Base-by-base conservation (phyloP, 1,140 invertebrate genomes). In the Drosophila leontia region DNA sequence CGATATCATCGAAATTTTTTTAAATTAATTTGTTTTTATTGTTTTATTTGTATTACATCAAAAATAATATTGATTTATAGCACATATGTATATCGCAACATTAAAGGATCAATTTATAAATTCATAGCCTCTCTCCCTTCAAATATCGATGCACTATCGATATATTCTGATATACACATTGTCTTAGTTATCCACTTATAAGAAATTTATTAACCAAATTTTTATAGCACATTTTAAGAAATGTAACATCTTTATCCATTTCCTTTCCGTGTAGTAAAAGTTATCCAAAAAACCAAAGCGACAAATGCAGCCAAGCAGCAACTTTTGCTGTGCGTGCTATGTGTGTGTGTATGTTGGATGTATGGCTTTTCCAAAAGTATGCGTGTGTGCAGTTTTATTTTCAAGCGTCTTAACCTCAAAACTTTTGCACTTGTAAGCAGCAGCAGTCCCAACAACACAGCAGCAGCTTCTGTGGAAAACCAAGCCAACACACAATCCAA, bases 341-440 rank as follows among this genome's bases (percentile, higher is more conserved):
- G 34, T 32, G 45, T 45, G 53, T 45, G 59, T 47, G 45, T 48
- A 11, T 48, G 35, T 23, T 17, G 34, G 42, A 55, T 55, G 42
- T 62, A 13, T 65, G 67, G 39, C 44, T 50, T 37, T 47, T 53
- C 41, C 53, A 11, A 45, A 19, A 60, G 15, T 48, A 44, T 67
- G 35, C 37, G 53, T 47, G 55, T 47, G 58, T 42, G 56, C 53
- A 65, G 69, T 88, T 77, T 80, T 70, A 83, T 88, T 82, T 80
- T 87, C 47, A 87, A 87, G 84, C 84, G 72, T 88, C 83, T 88
- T 88, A 87, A 80, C 84, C 83, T 87, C 80, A 87, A 87, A 87
- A 87, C 77, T 88, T 87, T 77, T 71, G 67, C 84, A 83, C 83
- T 83, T 83, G 69, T 72, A 79, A 82, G 62, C 62, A 80, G 81